A percentile compares a stretch with the other conserved stretches of the same genome.
phyloP scores from a whole-genome alignment of 2,888 invertebrate species.

The Pollenia angustigena region DNA sequence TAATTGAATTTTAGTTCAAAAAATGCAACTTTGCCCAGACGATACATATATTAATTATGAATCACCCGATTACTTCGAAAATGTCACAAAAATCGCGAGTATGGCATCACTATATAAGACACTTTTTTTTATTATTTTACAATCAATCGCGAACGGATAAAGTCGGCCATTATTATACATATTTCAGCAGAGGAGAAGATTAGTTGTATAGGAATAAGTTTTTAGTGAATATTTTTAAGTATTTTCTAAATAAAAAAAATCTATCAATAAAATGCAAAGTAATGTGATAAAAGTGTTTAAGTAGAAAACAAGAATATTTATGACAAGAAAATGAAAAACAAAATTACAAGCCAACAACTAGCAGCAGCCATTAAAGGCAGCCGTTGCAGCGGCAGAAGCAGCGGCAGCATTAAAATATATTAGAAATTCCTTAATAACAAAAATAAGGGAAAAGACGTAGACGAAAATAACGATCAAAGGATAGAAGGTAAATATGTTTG shows the following conservation, averaged over 20 bases:
- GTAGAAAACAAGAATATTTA: conserved; percentile 26
- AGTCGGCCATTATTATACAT: conserved; percentile 70
- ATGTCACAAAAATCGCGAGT: conserved; percentile 32
- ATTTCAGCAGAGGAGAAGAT: conserved; percentile 49
- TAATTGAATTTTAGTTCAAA: not conserved
- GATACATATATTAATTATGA: not conserved
- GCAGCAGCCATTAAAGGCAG: conserved; percentile 63
- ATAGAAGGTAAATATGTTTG: conserved; percentile 62
- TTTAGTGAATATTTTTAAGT: conserved; percentile 56
- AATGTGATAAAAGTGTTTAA: conserved; percentile 62
- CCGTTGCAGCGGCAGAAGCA: conserved; percentile 54
- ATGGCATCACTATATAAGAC: conserved; percentile 47
- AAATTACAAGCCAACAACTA: conserved; percentile 60
- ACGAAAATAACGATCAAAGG: conserved; percentile 55
- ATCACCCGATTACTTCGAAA: conserved; percentile 42
- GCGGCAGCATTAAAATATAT: conserved; percentile 55
- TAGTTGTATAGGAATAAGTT: conserved; percentile 56
- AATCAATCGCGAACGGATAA: conserved; percentile 60
- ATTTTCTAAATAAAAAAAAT: conserved; percentile 42
- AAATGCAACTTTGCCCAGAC: conserved; percentile 27
- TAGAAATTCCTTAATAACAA: conserved; percentile 63
- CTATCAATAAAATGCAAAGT: conserved; percentile 62
- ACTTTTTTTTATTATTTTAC: conserved; percentile 55
- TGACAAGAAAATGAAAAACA: conserved; percentile 53
- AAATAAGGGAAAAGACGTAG: conserved; percentile 49